Evolutionary conservation across 2,797 vertebrate genomes (phyloP).

Genomic region (Macropodus opercularis): DNA sequence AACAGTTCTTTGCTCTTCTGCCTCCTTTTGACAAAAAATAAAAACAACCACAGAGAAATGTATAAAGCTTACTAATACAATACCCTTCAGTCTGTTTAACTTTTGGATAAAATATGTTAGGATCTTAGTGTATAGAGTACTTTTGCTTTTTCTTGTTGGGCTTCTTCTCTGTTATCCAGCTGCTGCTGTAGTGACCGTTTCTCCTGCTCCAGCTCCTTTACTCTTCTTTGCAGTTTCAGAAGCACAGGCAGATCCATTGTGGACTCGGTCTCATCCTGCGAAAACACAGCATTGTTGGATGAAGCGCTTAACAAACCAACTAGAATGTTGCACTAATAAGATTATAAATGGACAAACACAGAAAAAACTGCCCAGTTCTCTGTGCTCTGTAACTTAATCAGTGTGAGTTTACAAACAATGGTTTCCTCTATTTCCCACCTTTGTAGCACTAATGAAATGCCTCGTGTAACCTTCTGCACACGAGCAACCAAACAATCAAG

Average conservation of each 20-base stretch:
- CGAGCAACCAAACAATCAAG: no score
- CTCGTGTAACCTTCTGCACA: not conserved
- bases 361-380: not conserved
- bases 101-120: not conserved
- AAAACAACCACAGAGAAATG: not conserved
- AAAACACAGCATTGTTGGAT: conserved; percentile 29
- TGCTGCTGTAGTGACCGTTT: conserved; percentile 90
- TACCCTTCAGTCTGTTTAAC: not conserved
- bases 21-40: conserved; percentile 67
- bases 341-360: conserved; percentile 34
- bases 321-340: conserved; percentile 48
- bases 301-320: conserved; percentile 24
- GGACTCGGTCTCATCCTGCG: conserved; percentile 79
- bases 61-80: not conserved
- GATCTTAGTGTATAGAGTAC: conserved; percentile 67
- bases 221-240: conserved; percentile 92
- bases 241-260: conserved; percentile 90
- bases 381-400: not conserved
- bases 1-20: conserved; percentile 85
- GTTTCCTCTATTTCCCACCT: not conserved
- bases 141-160: conserved; percentile 85
- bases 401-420: not conserved
- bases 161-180: conserved; percentile 89
- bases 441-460: not conserved
- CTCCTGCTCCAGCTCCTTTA: conserved; percentile 92